Evolutionary conservation across 2,888 invertebrate species (phyloP), one percentile per base, ranked within the genome.

Genomic region (Hypena proboscidalis): DNA sequence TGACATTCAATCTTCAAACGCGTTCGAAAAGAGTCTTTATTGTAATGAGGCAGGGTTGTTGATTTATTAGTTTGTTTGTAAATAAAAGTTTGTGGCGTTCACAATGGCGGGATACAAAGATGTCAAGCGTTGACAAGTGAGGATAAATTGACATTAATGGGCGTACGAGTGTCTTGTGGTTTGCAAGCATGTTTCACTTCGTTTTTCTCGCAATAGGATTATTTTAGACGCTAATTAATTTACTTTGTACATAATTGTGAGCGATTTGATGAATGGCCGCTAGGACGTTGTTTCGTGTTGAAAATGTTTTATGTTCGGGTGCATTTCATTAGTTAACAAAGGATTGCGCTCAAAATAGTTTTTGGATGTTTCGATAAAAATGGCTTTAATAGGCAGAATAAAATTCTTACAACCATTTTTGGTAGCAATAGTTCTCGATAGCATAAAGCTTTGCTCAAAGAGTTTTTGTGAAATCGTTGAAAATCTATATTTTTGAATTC

Each of bases 101-200:
- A 76, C 70, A 80, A 72, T 78, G 75, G 77, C 73, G 77, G 71
- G 82, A 80, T 80, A 83, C 77, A 78, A 78, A 77, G 77, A 74
- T 74, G 67, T 71, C 58, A 53, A 49, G 57, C 67, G 85, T 77
- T 83, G 87, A 86, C 85, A 83, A 71, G 75, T 78, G 83, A 78
- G 79, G 84, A 87, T 86, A 81, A 80, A 86, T 85, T 85, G 85
- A 85, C 84, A 82, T 84, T 87, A 87, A 89, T 87, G 85, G 85
- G 80, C 75, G 74, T 78, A 76, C 75, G 56, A 59, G 62, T 78
- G 78, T 76, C 68, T 57, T 60, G 67, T 61, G 71, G 71, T 75
- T 74, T 69, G 74, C 66, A 65, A 59, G 58, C 62, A 49, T 71
- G 76, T 75, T 67, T 17, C 34, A 67, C 51, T 55, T 65, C 54